Conservation (phyloP, 2,888 invertebrate genomes). For the Fragum fragum region DNA sequence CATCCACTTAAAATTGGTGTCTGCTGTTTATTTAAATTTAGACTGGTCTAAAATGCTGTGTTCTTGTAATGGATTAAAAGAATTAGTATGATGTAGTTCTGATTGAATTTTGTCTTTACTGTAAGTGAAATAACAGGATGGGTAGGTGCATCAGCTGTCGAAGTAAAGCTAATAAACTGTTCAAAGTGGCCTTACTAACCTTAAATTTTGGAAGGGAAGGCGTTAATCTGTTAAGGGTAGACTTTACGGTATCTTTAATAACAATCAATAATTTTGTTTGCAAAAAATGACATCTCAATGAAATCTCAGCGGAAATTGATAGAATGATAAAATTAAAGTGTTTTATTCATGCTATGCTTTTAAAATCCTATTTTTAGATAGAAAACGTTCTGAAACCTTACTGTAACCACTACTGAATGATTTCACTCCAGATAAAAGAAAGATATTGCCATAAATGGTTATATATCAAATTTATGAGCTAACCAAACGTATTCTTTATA, state of each 20-base stretch:
- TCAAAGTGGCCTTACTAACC: too few species aligned
- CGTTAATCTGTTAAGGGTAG: neutral
- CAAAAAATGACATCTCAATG: slow-evolving; percentile 30
- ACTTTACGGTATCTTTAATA: slow-evolving; percentile 12
- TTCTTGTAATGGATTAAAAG: too few species aligned
- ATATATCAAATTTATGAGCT: neutral
- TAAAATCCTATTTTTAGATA: slow-evolving; percentile 2
- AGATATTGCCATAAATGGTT: neutral
- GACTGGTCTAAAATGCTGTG: too few species aligned
- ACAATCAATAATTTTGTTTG: slow-evolving; percentile 31
- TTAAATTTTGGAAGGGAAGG: too few species aligned
- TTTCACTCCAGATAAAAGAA: neutral
- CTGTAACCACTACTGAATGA: slow-evolving; percentile 17
- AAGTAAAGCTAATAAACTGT: too few species aligned
- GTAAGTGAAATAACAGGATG: too few species aligned
- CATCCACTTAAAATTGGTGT: too few species aligned
- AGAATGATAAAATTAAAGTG: slow-evolving; percentile 20
- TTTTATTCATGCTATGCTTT: neutral
- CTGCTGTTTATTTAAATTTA: too few species aligned
- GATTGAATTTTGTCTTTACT: too few species aligned
- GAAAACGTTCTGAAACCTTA: neutral
- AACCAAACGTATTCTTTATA: too few species aligned
- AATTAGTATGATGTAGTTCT: too few species aligned
- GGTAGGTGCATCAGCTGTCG: too few species aligned
- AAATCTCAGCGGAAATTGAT: slow-evolving; percentile 26